Conservation (phyloP, 2,113 vertebrate genomes). For the Excalfactoria chinensis region DNA sequence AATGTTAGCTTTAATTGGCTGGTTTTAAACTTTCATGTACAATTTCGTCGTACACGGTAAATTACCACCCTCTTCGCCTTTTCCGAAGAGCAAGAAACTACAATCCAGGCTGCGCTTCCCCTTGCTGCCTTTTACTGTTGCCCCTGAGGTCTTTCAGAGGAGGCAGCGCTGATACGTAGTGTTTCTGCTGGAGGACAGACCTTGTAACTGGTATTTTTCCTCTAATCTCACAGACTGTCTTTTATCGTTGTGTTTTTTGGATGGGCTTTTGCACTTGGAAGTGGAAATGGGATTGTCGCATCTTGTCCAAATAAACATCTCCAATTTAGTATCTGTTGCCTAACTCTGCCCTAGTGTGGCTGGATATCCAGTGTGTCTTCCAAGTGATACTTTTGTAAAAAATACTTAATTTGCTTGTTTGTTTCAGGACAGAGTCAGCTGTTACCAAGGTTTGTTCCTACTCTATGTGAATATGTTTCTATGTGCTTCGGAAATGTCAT, state of each 20-base stretch:
- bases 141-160: conserved; percentile 16
- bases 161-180: neutral
- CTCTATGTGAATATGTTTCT: neutral
- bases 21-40: conserved; percentile 74
- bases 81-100: conserved; percentile 39
- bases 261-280: neutral
- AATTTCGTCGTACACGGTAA: conserved; percentile 66
- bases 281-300: neutral
- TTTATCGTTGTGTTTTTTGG: neutral
- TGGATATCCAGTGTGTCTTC: neutral
- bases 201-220: neutral
- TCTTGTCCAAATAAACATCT: neutral
- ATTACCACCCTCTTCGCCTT: conserved; percentile 69
- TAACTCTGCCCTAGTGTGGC: neutral
- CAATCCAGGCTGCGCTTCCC: neutral
- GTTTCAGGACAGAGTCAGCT: neutral
- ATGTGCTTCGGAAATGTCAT: neutral
- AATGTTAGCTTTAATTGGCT: conserved; percentile 80
- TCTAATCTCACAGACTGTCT: neutral
- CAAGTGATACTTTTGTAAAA: neutral
- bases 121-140: neutral
- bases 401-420: neutral
- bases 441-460: neutral
- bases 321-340: neutral
- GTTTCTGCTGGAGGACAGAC: neutral